Evolutionary conservation across 92 coral and sea anemone species (phyloP), one percentile per base, ranked within the genome.

Genomic region (Siderastrea radians): DNA sequence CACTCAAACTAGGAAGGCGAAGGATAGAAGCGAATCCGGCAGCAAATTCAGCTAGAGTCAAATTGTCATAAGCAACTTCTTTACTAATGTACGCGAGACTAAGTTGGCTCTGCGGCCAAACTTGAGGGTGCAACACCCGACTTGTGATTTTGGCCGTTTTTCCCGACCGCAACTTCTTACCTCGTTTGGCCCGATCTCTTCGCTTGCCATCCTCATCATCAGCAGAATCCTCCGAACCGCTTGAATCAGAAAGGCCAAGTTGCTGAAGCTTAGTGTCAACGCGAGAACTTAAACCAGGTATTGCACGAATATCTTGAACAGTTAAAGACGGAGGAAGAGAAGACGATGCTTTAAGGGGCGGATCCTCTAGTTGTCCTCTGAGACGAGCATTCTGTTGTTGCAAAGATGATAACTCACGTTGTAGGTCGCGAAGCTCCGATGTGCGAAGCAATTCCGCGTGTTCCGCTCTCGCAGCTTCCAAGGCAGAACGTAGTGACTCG

Each of bases 11-110:
- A 48, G 75, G 74, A 64, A 80, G 74, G 74, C 62, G 85, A 80
- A 64, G 85, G 57, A 66, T 80, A 1, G 85, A 80, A 6, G 85
- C 85, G 45, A 53, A 80, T 14, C 85, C 85, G 6, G 65, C 74
- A 3, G 85, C 85, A 50, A 80, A 80, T 57, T 80, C 75, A 0
- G 75, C 54, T n/a, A 80, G 85, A 10, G 85, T 44, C 2, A 80
- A 51, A 62, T 80, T 80, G 57, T 80, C 75, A 11, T 80, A 80
- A 11, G 54, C 0, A 26, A 66, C 75, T 7, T 80, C 75, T 51
- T 80, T 80, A 4, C 69, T 53, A 4, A 81, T 50, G 62, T 48
- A 81, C n/a, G 7, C 4, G 5, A 66, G 49, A 5, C 68, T 81
- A 19, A 81, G 44, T 68, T 81, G 51, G 15, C 86, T 66, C 50